These are phyloP conservation scores for Drosophila serrata DNA, from an alignment of 1,140 invertebrate species.

Conservation along the genomic window DNA sequence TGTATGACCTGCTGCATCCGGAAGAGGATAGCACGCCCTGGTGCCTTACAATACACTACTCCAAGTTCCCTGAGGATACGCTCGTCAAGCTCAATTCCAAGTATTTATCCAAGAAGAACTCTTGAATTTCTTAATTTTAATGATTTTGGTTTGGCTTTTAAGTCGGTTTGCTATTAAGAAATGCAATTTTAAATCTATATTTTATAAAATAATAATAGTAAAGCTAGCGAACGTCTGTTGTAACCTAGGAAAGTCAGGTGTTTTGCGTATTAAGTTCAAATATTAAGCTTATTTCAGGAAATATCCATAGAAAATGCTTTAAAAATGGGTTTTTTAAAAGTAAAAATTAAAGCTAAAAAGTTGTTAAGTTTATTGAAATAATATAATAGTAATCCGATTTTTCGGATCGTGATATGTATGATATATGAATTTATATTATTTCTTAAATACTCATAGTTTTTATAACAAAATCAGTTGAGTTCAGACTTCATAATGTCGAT, in stretches of 20 bases:
- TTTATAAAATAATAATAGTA: too few relatives aligned
- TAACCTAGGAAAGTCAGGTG: background rate
- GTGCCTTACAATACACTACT: constrained; percentile 98
- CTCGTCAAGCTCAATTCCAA: constrained; percentile 92
- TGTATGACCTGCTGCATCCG: constrained; percentile 92
- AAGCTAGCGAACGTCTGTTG: too few relatives aligned
- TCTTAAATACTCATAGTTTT: background rate
- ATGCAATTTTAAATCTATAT: background rate
- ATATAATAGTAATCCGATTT: too few relatives aligned
- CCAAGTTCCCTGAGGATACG: constrained; percentile 93
- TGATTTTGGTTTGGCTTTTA: background rate
- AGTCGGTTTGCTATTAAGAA: background rate
- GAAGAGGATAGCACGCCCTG: constrained; percentile 94
- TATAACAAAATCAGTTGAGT: background rate
- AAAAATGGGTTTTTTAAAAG: background rate
- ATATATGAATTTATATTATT: background rate
- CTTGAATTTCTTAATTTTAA: background rate
- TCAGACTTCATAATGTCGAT: background rate
- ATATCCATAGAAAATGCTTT: background rate
- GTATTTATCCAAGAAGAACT: constrained; percentile 84
- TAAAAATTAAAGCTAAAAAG: fast-evolving
- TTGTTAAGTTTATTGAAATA: too few relatives aligned
- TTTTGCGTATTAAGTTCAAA: background rate
- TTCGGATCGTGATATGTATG: too few relatives aligned
- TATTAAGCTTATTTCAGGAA: background rate